Base-by-base conservation (phyloP, 2,888 invertebrate genomes). In the Patella pellucida region DNA sequence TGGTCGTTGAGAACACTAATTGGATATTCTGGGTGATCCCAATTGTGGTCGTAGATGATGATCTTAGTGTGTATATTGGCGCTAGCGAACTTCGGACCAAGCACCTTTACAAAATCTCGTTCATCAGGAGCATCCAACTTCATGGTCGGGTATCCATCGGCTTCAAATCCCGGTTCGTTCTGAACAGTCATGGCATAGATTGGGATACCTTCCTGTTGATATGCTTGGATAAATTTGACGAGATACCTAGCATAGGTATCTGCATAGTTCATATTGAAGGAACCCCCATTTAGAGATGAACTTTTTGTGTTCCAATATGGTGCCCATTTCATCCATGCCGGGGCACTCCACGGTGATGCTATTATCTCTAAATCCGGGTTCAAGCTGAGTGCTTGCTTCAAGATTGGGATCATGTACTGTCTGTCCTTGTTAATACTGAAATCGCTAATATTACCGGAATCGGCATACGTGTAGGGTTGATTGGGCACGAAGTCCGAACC, bases 101-200 rank as follows among this genome's bases (percentile, higher is more conserved):
- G 15, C 11, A 23, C 19, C 23, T 62, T 62, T 19, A 62, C 62
- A 9, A 62, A 62, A 23, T 62, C 62, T 23, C 23, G 19, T 62
- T 62, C 62, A 19, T 62, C 62, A 12, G 12, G 12, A 14, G 62
- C 62, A 23, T 9, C 19, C 14, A 62, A 62, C 62, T 62, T 62
- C 62, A 62, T 62, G 9, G 62, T 62, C 23, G 62, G 62, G 14
- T 62, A 62, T 12, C 62, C 62, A 23, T 62, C 62, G 19, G 62
- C 62, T 62, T 62, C 62, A 14, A 62, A 62, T 23, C 62, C 62
- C 19, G 62, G 62, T 62, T 62, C 62, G 11, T 62, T 62, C 23
- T 62, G 62, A 12, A 62, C 11, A 19, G 62, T 62, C 11, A 62
- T 62, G 23, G 62, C 62, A 14, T 62, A 62, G 19, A 62, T 62